Evolutionary conservation across 2,113 vertebrate species (phyloP), one percentile per base, ranked within the genome.

Genomic region (Laticauda laticaudata): DNA sequence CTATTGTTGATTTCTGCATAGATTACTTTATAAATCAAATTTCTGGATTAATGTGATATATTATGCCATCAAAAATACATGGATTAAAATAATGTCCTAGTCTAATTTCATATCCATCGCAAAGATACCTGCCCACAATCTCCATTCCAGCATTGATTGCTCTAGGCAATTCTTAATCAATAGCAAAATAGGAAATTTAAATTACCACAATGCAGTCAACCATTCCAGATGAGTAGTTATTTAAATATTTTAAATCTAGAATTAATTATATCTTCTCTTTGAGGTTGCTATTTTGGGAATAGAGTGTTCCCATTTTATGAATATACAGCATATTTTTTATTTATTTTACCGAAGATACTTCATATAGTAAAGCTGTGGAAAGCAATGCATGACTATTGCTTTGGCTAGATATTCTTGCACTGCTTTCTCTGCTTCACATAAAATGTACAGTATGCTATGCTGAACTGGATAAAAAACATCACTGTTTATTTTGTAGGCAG

Each of bases 341-440:
- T 11, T 94, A 64, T 93, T 92, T 86, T 24, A 75, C 48, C n/a
- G 14, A 56, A 94, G 94, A 94, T 64, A 91, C 95, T 91, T 75
- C 57, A 26, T 18, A 15, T 53, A 5, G 75, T 81, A 81, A 7
- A 15, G 18, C 34, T 81, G 34, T 9, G 75, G 7, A 81, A 81
- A 81, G 34, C 34, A 81, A 7, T 81, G 75, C 94, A 93, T 69
- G 48, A 86, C 51, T 55, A 39, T 45, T 51, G 29, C 90, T 95
- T 94, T 54, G 93, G 89, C 92, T 94, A 95, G 57, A 89, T 95
- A 94, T 95, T 91, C 45, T 48, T 1, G 0, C 69, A 91, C 3
- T 34, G 4, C 92, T 48, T 93, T 93, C 11, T 59, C 90, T 57
- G 4, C 39, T 93, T 51, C 91, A 93, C 57, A 91, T 93, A 90